These are phyloP conservation scores for Trichopria drosophilae DNA, from an alignment of 2,888 invertebrate species.

Conservation along the genomic window DNA sequence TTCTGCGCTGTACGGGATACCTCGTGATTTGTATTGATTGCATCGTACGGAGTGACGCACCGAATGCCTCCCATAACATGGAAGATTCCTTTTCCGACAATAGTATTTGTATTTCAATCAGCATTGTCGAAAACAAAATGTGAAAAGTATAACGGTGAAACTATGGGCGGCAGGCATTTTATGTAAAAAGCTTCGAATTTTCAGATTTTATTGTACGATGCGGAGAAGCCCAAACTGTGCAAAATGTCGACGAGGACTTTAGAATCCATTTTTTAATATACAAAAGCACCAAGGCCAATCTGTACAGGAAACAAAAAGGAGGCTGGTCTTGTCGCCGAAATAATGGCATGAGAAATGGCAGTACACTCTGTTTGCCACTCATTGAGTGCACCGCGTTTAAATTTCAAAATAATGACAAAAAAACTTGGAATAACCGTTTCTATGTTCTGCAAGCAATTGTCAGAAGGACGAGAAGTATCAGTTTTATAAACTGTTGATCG, in stretches of 20 bases:
- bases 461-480: background rate
- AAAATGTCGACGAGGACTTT: conserved; percentile 1
- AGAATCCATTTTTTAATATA: conserved; percentile 3
- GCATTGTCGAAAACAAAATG: too few species aligned
- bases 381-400: conserved; percentile 29
- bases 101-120: conserved; percentile 4
- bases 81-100: conserved; percentile 7
- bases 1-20: too few species aligned
- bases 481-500: background rate
- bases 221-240: background rate
- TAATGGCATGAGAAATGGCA: too few species aligned
- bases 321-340: too few species aligned
- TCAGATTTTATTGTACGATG: background rate
- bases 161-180: conserved; percentile 14
- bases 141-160: background rate
- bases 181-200: conserved; percentile 39
- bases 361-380: conserved; percentile 10
- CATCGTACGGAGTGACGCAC: conserved; percentile 2
- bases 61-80: conserved; percentile 10
- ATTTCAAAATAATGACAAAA: background rate
- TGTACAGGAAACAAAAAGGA: too few species aligned
- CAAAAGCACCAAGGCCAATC: background rate
- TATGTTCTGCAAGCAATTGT: background rate
- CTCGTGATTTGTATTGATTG: too few species aligned
- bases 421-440: background rate